phyloP scores from a whole-genome alignment of 1,140 invertebrate species.

The Chrysoperla carnea region DNA sequence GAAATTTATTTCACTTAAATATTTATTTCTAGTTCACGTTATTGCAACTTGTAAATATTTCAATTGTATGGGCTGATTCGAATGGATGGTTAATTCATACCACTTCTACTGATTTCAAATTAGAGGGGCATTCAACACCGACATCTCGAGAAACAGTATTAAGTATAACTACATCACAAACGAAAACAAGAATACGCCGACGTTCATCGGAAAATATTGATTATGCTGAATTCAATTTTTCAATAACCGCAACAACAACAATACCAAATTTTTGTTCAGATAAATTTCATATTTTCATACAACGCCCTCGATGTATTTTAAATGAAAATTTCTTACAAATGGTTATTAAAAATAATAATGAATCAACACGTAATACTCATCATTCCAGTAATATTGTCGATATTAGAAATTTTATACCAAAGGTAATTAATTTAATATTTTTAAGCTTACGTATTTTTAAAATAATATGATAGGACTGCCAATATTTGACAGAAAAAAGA shows the following conservation, averaged over 20 bases:
- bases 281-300: constrained; percentile 1
- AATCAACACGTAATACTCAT: constrained; percentile 24
- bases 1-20: too few species aligned
- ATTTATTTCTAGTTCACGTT: constrained; percentile 53
- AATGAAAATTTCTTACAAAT: constrained; percentile 3
- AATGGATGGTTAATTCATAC: constrained; percentile 60
- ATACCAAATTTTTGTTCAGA: constrained; percentile 15
- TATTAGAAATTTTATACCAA: constrained; percentile 41
- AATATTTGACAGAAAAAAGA: too few species aligned
- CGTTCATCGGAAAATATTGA: constrained; percentile 25
- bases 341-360: constrained; percentile 3
- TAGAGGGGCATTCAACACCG: constrained; percentile 58
- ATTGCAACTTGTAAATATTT: constrained; percentile 69
- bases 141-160: constrained; percentile 36
- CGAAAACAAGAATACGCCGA: constrained; percentile 12
- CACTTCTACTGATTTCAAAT: constrained; percentile 51
- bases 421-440: constrained; percentile 26
- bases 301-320: constrained; percentile 2
- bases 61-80: constrained; percentile 40
- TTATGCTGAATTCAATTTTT: constrained; percentile 50
- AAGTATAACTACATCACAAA: constrained; percentile 26
- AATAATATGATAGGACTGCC: too few species aligned
- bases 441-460: too few species aligned
- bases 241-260: constrained; percentile 52
- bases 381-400: constrained; percentile 23